phyloP scores from a whole-genome alignment of 2,797 vertebrate species.

The Nasua narica region DNA sequence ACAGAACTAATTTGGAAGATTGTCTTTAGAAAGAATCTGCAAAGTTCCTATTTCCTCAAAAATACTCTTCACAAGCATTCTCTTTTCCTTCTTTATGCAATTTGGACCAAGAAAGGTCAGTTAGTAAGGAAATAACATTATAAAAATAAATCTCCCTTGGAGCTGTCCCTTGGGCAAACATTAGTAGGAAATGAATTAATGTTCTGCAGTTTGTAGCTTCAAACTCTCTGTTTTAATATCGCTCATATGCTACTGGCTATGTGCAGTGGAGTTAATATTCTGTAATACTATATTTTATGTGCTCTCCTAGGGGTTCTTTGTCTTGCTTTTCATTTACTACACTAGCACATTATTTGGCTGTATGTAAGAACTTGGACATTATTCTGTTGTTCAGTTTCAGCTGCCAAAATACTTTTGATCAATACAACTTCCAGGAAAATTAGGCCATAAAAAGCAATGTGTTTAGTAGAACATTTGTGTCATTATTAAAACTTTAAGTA shows the following conservation, averaged over 20 bases:
- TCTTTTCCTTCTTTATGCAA: constrained; percentile 46
- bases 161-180: constrained; percentile 72
- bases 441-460: constrained; percentile 60
- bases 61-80: constrained; percentile 21
- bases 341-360: constrained; percentile 52
- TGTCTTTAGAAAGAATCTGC: constrained; percentile 37
- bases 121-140: constrained; percentile 73
- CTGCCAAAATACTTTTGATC: constrained; percentile 74
- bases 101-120: constrained; percentile 61
- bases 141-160: constrained; percentile 73
- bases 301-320: constrained; percentile 56
- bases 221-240: constrained; percentile 79
- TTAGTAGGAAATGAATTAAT: constrained; percentile 73
- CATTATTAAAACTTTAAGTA: constrained; percentile 60
- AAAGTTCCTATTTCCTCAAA: constrained; percentile 54
- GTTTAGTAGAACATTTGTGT: constrained; percentile 68
- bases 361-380: constrained; percentile 38
- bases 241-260: constrained; percentile 67
- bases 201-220: constrained; percentile 69
- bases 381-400: constrained; percentile 65
- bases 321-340: constrained; percentile 75
- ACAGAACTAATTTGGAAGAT: background rate
- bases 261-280: constrained; percentile 75
- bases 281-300: constrained; percentile 68
- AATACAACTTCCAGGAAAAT: constrained; percentile 65